Evolutionary conservation across 2,113 vertebrate species (phyloP), one percentile per base, ranked within the genome.

Genomic region (Mixornis gularis): DNA sequence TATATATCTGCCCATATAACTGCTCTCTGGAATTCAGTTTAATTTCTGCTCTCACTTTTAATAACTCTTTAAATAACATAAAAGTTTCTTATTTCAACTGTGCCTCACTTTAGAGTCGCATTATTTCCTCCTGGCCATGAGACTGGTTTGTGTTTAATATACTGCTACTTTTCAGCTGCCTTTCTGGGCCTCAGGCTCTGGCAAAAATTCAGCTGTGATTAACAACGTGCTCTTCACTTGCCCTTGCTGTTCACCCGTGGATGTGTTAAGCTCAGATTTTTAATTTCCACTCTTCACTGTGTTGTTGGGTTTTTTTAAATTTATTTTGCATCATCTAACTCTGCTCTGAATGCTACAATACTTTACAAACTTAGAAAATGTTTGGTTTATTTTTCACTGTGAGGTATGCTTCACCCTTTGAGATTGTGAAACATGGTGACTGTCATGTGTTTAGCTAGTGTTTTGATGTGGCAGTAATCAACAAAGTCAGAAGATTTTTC

Each of bases 71-170:
- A 92, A 41, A 89, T 32, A 85, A 76, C 56, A 55, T 40, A 85
- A 62, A 20, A 32, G 27, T 92, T 92, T 91, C 56, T 89, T 59
- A 70, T 96, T 96, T 93, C 41, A 91, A 22, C 55, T 63, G 46
- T 4, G 3, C 68, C 29, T 85, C 58, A 34, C 41, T 89, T 89
- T 8, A 46, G 49, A 48, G 43, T 65, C 0, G 0, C 48, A 59
- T 70, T 85, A 66, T 73, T 96, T 85, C 81, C 79, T 92, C 60
- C 77, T 63, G 71, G 66, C 68, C 66, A 63, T 59, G 40, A 62
- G 51, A 81, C 41, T 62, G 44, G 58, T 49, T 91, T 94, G 74
- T 55, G 70, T 89, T 96, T 94, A 89, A 87, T 79, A 94, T 49
- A 70, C 55, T 91, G 25, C 46, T 53, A 22, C 66, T 73, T 87